Evolutionary conservation across 2,888 invertebrate species (phyloP), one percentile per base, ranked within the genome.

Genomic region (Chesias legatella): DNA sequence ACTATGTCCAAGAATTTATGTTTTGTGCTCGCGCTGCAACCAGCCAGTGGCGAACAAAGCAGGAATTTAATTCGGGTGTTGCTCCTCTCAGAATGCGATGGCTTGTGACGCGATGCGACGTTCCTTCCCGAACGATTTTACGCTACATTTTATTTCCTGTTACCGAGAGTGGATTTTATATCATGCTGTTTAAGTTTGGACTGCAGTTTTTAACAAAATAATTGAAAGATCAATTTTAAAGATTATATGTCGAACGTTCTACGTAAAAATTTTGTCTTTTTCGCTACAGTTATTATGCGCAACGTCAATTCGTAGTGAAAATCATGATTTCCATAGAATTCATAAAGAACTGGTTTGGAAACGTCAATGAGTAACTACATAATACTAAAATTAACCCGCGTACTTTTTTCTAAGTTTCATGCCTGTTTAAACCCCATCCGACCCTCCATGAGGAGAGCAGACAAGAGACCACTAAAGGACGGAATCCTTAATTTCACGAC

Each of bases 61-160:
- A 71, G 79, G 84, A 84, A 84, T 85, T 84, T 83, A 83, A 84
- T 83, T 83, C 80, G 74, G 73, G 72, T 75, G 75, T 73, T 75
- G 66, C 71, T 73, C 58, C 69, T 58, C 65, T 47, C 62, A 58
- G 60, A 54, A 70, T 71, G 70, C 77, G 81, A 81, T 80, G 69
- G 74, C 63, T 67, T 65, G 77, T 76, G 78, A 76, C 79, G 69
- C 59, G 67, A 57, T 65, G 65, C 67, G 68, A 77, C 75, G 64
- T 73, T 67, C 63, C 48, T 45, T 40, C 39, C 38, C 31, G 44
- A 50, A 62, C 67, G 65, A 73, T 73, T 79, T 78, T 73, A 69
- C 65, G 63, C 66, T 61, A 67, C 68, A 70, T 73, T 79, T 73
- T 73, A 60, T 46, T 45, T 44, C 33, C 37, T 63, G 58, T 66